Conservation (phyloP, 2,113 vertebrate species). For the Heptranchias perlo region DNA sequence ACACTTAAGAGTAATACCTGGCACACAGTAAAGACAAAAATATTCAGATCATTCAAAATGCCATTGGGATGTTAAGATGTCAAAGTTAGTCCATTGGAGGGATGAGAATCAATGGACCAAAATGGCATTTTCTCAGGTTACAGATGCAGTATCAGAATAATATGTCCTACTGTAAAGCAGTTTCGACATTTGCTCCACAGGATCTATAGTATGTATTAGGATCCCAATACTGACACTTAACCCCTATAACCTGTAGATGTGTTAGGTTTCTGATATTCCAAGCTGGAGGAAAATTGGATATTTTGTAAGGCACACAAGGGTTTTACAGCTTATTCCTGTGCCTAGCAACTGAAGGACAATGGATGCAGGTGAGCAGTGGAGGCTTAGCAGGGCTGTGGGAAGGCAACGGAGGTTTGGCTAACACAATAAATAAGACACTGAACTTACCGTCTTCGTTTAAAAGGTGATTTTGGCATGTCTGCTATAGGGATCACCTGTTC, state of each 20-base stretch:
- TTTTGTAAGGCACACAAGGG: not conserved
- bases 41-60: not conserved
- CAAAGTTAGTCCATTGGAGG: not conserved
- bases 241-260: not conserved
- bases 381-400: not conserved
- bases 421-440: not conserved
- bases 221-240: not conserved
- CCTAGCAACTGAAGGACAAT: not conserved
- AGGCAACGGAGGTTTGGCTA: not conserved
- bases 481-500: constrained; percentile 98
- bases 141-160: not conserved
- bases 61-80: not conserved
- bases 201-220: not conserved
- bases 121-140: not conserved
- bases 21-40: not conserved
- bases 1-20: not conserved
- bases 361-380: not conserved
- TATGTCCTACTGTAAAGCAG: not conserved
- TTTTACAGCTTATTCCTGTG: not conserved
- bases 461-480: constrained; percentile 98
- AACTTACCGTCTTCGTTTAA: constrained; percentile 90
- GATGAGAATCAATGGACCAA: not conserved
- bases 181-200: not conserved
- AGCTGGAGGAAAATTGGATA: not conserved
- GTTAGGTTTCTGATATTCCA: not conserved